A percentile compares a stretch with the other conserved stretches of the same genome.
These are phyloP conservation scores for Petroica traversi DNA, from an alignment of 2,113 vertebrate species.

Conservation along the genomic window DNA sequence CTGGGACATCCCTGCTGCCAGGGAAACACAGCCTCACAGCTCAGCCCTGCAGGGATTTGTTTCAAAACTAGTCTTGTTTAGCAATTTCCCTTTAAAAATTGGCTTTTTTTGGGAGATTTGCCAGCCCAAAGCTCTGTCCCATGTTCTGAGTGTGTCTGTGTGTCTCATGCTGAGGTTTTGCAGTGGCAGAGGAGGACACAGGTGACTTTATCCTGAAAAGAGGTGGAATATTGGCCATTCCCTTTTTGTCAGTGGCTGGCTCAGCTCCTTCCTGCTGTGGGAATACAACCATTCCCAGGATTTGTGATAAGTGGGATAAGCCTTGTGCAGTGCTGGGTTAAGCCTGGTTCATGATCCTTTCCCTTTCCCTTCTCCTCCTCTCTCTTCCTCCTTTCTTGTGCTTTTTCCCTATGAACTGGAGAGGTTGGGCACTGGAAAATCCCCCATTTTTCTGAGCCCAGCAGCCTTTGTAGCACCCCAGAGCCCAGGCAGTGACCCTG, in stretches of 20 bases:
- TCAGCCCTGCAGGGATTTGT: neutral
- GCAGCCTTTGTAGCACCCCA: neutral
- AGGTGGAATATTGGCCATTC: accelerated
- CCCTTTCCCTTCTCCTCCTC: neutral
- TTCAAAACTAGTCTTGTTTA: neutral
- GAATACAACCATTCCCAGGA: accelerated
- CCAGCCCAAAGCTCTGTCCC: neutral
- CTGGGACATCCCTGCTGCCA: neutral
- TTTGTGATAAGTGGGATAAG: neutral
- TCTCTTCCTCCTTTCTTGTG: too few relatives aligned
- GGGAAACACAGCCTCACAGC: accelerated
- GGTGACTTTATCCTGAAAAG: neutral
- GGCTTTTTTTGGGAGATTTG: accelerated
- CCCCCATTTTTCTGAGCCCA: accelerated
- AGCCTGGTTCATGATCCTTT: neutral
- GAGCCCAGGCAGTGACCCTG: neutral
- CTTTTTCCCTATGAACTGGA: neutral
- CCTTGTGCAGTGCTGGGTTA: neutral
- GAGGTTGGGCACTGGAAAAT: neutral
- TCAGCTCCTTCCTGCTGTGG: neutral
- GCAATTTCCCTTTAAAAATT: accelerated
- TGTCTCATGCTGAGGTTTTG: neutral
- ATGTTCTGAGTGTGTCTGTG: accelerated
- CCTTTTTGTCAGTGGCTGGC: neutral
- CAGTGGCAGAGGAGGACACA: neutral